Conservation (phyloP, 2,888 invertebrate species). For the Tridacna crocea region DNA sequence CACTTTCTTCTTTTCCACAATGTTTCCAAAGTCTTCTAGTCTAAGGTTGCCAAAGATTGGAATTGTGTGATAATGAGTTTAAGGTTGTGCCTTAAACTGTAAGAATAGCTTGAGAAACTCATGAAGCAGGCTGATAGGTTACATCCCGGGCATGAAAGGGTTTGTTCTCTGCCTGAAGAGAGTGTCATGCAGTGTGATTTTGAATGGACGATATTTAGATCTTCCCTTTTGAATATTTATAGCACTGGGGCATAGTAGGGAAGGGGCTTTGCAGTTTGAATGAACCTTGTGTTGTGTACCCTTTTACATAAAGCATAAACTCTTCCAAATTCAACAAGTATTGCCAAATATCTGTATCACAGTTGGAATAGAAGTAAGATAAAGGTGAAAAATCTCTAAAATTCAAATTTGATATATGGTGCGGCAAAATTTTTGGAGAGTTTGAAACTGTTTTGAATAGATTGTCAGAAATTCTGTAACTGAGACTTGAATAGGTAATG, state of each 20-base stretch:
- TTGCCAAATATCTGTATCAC: neutral
- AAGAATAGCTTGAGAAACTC: too few relatives aligned
- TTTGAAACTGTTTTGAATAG: neutral
- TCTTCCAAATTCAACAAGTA: neutral
- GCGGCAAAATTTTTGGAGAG: neutral
- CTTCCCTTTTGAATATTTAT: too few relatives aligned
- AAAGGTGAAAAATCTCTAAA: neutral
- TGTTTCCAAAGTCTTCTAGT: neutral
- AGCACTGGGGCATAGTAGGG: too few relatives aligned
- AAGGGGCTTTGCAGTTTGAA: too few relatives aligned
- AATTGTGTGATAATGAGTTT: neutral
- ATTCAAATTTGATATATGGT: neutral
- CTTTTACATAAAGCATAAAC: neutral
- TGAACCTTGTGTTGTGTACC: too few relatives aligned
- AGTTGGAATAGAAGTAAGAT: neutral
- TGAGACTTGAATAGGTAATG: neutral
- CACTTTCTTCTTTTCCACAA: neutral
- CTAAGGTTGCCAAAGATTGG: neutral
- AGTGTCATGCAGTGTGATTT: constrained; percentile 11
- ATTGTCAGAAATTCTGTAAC: neutral
- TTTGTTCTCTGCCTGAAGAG: neutral
- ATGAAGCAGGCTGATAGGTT: too few relatives aligned
- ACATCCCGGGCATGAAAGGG: neutral
- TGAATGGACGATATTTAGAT: neutral
- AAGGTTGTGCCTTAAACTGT: too few relatives aligned